phyloP scores from a whole-genome alignment of 2,113 vertebrate genomes.

The Pterocles burchelli region DNA sequence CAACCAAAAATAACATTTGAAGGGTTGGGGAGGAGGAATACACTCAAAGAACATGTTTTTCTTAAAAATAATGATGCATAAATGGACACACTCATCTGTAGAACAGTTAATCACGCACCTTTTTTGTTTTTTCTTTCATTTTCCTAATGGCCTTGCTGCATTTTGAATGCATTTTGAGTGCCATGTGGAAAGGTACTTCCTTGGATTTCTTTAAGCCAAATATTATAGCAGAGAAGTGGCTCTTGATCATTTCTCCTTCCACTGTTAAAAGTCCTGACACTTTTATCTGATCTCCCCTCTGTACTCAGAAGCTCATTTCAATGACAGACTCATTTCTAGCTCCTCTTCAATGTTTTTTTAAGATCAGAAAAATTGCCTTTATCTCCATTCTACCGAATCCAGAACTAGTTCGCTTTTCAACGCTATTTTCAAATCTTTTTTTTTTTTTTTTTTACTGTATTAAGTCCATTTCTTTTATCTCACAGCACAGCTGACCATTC shows the following conservation, averaged over 20 bases:
- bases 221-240: neutral
- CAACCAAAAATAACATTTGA: neutral
- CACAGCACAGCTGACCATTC: neutral
- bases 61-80: neutral
- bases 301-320: neutral
- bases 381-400: neutral
- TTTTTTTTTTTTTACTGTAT: neutral
- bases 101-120: neutral
- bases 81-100: neutral
- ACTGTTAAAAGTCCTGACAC: neutral
- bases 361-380: neutral
- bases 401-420: neutral
- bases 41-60: neutral
- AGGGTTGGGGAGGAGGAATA: neutral
- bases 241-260: neutral
- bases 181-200: neutral
- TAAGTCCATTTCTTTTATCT: neutral
- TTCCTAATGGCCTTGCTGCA: neutral
- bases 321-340: neutral
- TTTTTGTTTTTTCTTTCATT: neutral
- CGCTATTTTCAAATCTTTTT: neutral
- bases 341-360: neutral
- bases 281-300: neutral
- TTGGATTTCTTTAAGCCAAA: neutral
- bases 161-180: neutral